These are phyloP conservation scores for Thinocorus orbignyianus DNA, from an alignment of 2,113 vertebrate genomes.

Conservation along the genomic window DNA sequence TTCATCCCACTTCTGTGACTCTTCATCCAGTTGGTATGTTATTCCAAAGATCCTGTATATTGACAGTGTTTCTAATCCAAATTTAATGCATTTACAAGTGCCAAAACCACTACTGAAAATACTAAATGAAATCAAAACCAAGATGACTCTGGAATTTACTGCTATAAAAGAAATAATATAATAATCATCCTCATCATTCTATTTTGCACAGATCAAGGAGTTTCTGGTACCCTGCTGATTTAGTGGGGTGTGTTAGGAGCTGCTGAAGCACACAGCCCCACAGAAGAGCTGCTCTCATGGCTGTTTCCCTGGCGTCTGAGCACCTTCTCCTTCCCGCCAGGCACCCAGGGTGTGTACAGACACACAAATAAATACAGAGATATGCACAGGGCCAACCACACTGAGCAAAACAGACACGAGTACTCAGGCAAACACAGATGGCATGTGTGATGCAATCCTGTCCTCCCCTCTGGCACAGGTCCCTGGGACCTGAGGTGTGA, in stretches of 20 bases:
- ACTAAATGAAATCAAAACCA: too few species aligned
- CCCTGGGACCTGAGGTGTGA: not conserved
- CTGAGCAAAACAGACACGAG: not conserved
- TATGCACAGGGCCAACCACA: not conserved
- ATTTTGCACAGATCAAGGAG: not conserved
- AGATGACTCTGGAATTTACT: not conserved
- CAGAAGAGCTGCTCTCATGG: not conserved
- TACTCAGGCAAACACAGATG: not conserved
- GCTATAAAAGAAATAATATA: not conserved
- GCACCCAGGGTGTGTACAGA: not conserved
- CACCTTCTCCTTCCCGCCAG: not conserved
- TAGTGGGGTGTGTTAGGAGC: not conserved
- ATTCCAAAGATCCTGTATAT: too few species aligned
- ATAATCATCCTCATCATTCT: not conserved
- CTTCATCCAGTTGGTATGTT: too few species aligned
- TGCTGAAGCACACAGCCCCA: not conserved
- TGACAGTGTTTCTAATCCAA: too few species aligned
- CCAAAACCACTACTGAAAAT: too few species aligned
- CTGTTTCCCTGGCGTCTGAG: not conserved
- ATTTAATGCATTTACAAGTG: too few species aligned
- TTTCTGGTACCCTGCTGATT: not conserved
- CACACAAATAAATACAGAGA: not conserved
- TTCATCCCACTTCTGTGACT: too few species aligned
- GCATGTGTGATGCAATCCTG: not conserved
- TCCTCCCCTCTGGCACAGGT: not conserved